A percentile compares a stretch with the other conserved stretches of the same genome.
These are phyloP conservation scores for Acleris sparsana DNA, from an alignment of 2,888 invertebrate genomes.

Conservation along the genomic window DNA sequence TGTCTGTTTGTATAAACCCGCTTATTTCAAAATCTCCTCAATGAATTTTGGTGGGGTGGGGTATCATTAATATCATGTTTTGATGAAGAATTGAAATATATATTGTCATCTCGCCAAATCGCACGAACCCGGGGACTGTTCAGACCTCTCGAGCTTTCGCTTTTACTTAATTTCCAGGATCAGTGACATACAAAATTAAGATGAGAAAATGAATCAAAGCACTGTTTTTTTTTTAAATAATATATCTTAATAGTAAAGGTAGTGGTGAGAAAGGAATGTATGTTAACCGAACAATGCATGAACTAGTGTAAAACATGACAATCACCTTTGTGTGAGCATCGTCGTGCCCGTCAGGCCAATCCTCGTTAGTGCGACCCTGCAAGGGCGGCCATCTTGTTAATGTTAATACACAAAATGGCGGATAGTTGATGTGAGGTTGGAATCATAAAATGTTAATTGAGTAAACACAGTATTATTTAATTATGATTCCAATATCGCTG, in stretches of 20 bases:
- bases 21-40: too few species aligned
- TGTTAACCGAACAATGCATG: constrained; percentile 26
- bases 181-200: too few species aligned
- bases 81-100: too few species aligned
- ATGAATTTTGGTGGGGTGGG: too few species aligned
- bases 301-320: constrained; percentile 50
- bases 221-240: too few species aligned
- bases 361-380: constrained; percentile 76
- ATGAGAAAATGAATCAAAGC: too few species aligned
- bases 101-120: too few species aligned
- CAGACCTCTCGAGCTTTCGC: too few species aligned
- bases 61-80: too few species aligned
- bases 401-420: constrained; percentile 74
- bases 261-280: constrained; percentile 3
- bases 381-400: constrained; percentile 71
- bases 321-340: constrained; percentile 80
- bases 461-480: constrained; percentile 18
- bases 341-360: constrained; percentile 77
- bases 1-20: too few species aligned
- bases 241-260: not conserved
- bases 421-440: constrained; percentile 42
- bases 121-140: too few species aligned
- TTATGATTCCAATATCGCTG: constrained; percentile 26
- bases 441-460: constrained; percentile 44
- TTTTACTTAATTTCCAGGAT: too few species aligned